Evolutionary conservation across 2,113 vertebrate species (phyloP).

Genomic region (Mystacornis crossleyi): DNA sequence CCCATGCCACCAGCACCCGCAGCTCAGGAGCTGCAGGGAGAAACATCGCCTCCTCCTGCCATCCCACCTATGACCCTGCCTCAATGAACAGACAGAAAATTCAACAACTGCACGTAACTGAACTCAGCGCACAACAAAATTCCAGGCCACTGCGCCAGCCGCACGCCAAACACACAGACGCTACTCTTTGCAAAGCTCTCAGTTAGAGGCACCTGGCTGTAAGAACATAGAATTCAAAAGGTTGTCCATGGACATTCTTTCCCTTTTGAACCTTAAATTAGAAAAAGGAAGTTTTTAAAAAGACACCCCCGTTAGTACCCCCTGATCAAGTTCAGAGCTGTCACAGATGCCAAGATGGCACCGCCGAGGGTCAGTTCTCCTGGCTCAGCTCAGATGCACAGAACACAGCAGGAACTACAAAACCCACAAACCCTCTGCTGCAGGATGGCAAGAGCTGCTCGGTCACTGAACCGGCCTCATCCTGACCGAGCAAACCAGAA

Average conservation of each 20-base stretch:
- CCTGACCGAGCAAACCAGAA: not conserved
- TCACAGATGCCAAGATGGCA: not conserved
- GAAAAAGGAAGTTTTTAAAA: not conserved
- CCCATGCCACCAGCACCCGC: too few species aligned
- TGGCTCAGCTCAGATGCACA: not conserved
- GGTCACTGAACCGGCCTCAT: not conserved
- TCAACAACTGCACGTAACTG: accelerated
- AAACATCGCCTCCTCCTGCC: not conserved
- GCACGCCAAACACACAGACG: accelerated
- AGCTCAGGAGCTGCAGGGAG: not conserved
- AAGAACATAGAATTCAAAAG: not conserved
- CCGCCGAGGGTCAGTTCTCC: not conserved
- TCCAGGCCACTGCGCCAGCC: accelerated
- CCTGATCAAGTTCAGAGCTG: not conserved
- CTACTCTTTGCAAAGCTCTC: not conserved
- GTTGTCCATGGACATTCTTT: accelerated
- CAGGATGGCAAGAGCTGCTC: not conserved
- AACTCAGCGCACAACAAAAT: accelerated
- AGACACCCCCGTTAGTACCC: not conserved
- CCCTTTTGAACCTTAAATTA: not conserved
- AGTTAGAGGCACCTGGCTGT: accelerated
- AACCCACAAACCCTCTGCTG: not conserved
- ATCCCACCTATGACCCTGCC: not conserved
- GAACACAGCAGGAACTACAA: not conserved
- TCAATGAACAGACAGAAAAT: not conserved